These are phyloP conservation scores for Bubalus kerabau DNA, from an alignment of 2,113 vertebrate species.

Conservation along the genomic window DNA sequence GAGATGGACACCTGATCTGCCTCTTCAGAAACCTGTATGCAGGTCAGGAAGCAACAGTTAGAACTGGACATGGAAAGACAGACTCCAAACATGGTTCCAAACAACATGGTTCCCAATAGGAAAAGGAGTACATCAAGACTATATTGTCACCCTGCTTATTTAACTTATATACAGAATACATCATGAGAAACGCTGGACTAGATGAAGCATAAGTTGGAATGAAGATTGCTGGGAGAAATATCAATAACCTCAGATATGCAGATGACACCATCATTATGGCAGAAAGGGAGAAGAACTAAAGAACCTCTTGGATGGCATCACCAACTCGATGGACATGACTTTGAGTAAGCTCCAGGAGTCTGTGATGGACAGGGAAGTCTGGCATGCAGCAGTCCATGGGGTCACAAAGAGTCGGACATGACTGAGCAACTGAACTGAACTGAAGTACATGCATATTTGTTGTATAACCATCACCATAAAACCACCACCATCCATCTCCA, in stretches of 20 bases:
- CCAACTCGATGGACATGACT: too few species aligned
- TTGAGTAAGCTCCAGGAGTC: too few species aligned
- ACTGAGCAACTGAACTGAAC: too few species aligned
- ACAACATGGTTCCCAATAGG: background rate
- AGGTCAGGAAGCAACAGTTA: background rate
- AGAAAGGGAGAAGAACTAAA: background rate
- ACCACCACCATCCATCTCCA: too few species aligned
- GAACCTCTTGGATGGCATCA: background rate
- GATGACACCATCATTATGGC: background rate
- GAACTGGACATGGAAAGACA: background rate
- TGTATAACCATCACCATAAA: too few species aligned
- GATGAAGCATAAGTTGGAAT: background rate
- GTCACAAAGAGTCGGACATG: too few species aligned
- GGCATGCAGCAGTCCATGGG: too few species aligned
- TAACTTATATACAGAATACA: background rate
- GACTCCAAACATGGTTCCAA: too few species aligned
- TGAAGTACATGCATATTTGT: too few species aligned
- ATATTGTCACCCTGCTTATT: background rate
- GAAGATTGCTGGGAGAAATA: background rate
- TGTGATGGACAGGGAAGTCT: too few species aligned
- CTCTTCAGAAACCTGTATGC: background rate
- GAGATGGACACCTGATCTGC: background rate
- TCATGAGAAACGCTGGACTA: background rate
- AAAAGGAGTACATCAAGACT: fast-evolving
- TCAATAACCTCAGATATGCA: background rate